Conservation (phyloP, 1,140 invertebrate genomes). For the Drosophila nannoptera region DNA sequence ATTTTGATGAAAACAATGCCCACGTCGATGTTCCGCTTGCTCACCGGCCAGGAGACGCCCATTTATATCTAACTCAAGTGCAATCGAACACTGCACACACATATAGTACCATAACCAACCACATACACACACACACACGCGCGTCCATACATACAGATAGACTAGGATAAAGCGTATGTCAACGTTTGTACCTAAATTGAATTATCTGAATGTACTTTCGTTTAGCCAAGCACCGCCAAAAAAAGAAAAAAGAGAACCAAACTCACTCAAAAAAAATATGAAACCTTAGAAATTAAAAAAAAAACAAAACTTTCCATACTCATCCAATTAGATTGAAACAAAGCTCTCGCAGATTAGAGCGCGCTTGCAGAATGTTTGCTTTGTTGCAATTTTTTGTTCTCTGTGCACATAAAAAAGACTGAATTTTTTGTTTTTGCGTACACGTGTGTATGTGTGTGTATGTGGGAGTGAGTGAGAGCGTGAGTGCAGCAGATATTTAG, state of each 20-base stretch:
- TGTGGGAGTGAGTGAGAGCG: background rate
- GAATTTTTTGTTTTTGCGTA: constrained; percentile 50
- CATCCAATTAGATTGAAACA: constrained; percentile 13
- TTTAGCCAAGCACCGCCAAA: background rate
- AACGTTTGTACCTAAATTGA: constrained; percentile 7
- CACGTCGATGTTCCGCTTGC: constrained; percentile 98
- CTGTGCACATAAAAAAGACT: constrained; percentile 67
- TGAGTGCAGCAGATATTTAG: background rate
- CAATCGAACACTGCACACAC: constrained; percentile 29
- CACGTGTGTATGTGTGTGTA: background rate
- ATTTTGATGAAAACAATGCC: constrained; percentile 99
- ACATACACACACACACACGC: constrained; percentile 9
- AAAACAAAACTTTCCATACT: background rate
- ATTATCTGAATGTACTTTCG: constrained; percentile 5
- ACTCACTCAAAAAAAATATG: constrained; percentile 4
- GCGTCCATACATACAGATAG: background rate
- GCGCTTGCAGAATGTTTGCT: constrained; percentile 19
- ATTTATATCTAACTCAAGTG: constrained; percentile 93
- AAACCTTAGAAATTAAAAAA: constrained; percentile 12
- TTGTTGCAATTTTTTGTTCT: constrained; percentile 24
- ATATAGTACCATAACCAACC: constrained; percentile 8
- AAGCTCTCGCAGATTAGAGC: constrained; percentile 21
- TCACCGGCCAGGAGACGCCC: constrained; percentile 99
- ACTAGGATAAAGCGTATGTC: constrained; percentile 7
- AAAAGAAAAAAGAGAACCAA: background rate